A percentile compares a stretch with the other conserved stretches of the same genome.
Conservation (phyloP, 2,888 invertebrate genomes). For the Heliconius aoede region DNA sequence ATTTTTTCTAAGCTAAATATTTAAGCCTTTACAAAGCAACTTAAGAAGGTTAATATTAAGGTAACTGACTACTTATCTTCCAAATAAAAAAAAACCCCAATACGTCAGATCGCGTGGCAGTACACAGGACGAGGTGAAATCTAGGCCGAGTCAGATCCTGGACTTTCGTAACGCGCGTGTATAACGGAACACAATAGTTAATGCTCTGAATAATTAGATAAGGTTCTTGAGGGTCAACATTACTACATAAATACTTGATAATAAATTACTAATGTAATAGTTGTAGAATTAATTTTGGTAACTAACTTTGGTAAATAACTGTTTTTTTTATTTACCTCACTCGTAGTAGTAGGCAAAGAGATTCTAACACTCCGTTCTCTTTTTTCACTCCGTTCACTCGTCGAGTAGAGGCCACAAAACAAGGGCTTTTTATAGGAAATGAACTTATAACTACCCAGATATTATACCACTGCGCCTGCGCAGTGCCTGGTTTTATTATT, state of each 20-base stretch:
- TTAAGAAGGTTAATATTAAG: background rate
- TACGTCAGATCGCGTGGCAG: slow-evolving; percentile 28
- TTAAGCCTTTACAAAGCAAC: background rate
- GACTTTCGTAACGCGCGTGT: slow-evolving; percentile 40
- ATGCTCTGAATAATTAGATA: slow-evolving; percentile 27
- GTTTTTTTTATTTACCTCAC: too few relatives aligned
- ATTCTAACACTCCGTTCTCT: too few relatives aligned
- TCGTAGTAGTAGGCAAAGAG: too few relatives aligned
- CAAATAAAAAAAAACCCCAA: slow-evolving; percentile 16
- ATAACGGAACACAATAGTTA: slow-evolving; percentile 41
- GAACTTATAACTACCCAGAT: too few relatives aligned
- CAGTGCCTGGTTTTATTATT: too few relatives aligned
- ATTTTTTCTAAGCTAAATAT: too few relatives aligned
- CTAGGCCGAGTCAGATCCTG: slow-evolving; percentile 51
- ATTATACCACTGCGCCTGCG: too few relatives aligned
- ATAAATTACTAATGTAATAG: background rate
- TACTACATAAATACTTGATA: background rate
- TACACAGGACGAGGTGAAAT: slow-evolving; percentile 50
- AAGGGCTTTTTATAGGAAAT: too few relatives aligned
- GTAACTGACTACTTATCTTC: background rate
- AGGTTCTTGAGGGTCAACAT: background rate
- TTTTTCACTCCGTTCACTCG: too few relatives aligned
- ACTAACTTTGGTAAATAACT: too few relatives aligned
- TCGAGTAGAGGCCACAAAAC: too few relatives aligned
- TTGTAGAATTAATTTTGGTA: background rate